Evolutionary conservation across 2,797 vertebrate species (phyloP).

Genomic region (Coilia nasus): DNA sequence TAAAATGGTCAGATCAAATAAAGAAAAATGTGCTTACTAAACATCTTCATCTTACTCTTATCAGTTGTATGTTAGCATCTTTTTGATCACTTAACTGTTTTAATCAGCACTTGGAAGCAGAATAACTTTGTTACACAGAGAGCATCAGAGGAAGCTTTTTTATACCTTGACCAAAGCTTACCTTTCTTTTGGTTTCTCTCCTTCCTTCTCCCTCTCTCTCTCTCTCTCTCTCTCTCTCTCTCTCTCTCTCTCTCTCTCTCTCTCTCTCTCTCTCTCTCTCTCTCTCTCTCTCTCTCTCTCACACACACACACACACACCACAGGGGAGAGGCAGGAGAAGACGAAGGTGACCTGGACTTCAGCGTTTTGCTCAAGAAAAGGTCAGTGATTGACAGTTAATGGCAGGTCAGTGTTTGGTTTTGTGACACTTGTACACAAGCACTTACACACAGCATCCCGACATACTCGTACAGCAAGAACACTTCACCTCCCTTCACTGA

Average conservation of each 20-base stretch:
- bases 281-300: slow-evolving; percentile 2
- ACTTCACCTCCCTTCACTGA: not conserved
- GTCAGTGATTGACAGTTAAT: slow-evolving; percentile 58
- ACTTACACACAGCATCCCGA: not conserved
- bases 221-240: not conserved
- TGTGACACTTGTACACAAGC: not conserved
- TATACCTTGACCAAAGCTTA: not conserved
- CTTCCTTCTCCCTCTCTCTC: slow-evolving; percentile 6
- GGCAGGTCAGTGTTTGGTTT: not conserved
- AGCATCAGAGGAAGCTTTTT: not conserved
- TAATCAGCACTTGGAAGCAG: not conserved
- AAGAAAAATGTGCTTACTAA: not conserved
- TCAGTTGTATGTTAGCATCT: not conserved
- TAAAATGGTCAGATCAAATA: not conserved
- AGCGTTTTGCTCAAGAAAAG: slow-evolving; percentile 89
- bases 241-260: no score
- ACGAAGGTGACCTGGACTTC: slow-evolving; percentile 88
- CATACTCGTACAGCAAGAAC: not conserved
- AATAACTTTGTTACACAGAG: not conserved
- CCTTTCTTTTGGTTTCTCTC: not conserved
- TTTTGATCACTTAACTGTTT: not conserved
- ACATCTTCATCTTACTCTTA: not conserved
- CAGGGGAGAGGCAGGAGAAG: slow-evolving; percentile 78
- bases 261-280: not conserved
- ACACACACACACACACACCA: not conserved